Percentiles rank a stretch among this genome's conserved stretches.
phyloP scores from a whole-genome alignment of 1,140 invertebrate species.

The Brachionus rotundiformis region DNA sequence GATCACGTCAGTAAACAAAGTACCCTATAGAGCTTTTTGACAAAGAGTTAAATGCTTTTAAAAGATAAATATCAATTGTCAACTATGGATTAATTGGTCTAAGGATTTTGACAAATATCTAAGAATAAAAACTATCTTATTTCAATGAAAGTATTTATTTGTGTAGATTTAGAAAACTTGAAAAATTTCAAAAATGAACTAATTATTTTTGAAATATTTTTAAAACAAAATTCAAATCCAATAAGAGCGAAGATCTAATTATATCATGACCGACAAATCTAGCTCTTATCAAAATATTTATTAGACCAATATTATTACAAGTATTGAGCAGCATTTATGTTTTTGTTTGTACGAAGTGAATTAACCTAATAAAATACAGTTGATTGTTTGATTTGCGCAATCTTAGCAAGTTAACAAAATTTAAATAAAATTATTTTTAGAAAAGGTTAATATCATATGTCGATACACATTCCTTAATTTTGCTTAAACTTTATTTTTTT shows the following conservation, averaged over 20 bases:
- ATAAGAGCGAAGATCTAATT: not conserved
- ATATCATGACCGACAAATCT: not conserved
- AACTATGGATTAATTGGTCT: not conserved
- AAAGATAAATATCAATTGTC: slow-evolving; percentile 40
- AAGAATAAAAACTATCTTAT: not conserved
- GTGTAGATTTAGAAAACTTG: not conserved
- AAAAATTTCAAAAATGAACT: not conserved
- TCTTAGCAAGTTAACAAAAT: not conserved
- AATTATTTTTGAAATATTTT: not conserved
- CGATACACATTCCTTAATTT: not conserved
- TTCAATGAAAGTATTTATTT: not conserved
- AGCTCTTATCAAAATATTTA: not conserved
- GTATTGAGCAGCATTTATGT: not conserved
- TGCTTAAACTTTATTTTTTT: not conserved
- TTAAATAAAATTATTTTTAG: not conserved
- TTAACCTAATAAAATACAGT: not conserved
- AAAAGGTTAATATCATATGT: not conserved
- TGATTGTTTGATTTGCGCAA: not conserved
- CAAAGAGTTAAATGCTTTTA: not conserved
- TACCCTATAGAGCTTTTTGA: not conserved
- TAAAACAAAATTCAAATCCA: not conserved
- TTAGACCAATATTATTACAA: not conserved
- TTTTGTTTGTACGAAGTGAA: not conserved
- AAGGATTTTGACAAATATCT: slow-evolving; percentile 1
- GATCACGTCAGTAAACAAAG: not conserved